phyloP scores from a whole-genome alignment of 2,113 vertebrate species.

The Forbesichthys papilliferus region DNA sequence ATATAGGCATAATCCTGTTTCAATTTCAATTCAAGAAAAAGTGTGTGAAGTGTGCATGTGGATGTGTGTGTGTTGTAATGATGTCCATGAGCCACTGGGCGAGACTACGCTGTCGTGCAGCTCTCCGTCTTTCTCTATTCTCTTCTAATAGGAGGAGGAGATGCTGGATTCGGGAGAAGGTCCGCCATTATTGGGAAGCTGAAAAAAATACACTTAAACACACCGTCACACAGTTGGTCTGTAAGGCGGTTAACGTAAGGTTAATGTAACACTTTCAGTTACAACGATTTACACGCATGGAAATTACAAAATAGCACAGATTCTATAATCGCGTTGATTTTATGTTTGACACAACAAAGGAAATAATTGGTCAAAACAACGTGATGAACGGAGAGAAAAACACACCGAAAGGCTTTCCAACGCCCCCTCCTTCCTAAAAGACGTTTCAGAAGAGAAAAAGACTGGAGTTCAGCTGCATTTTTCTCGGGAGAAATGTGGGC shows the following conservation, averaged over 20 bases:
- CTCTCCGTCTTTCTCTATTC: conserved; percentile 30
- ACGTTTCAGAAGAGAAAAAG: conserved; percentile 41
- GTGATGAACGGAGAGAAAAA: conserved; percentile 74
- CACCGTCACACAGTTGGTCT: conserved; percentile 63
- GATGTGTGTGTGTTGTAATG: conserved; percentile 64
- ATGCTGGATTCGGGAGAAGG: conserved; percentile 76
- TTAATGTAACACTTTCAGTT: background rate
- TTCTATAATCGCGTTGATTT: conserved; percentile 45
- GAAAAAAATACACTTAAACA: conserved; percentile 61
- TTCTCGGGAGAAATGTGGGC: conserved; percentile 36
- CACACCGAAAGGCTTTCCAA: conserved; percentile 60
- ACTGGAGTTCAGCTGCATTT: conserved; percentile 54
- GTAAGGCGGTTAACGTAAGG: conserved; percentile 35
- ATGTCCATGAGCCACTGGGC: conserved; percentile 74
- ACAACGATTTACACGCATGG: background rate
- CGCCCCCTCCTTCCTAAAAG: conserved; percentile 50
- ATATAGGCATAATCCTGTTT: no score
- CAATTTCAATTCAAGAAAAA: background rate
- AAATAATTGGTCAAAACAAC: conserved; percentile 80
- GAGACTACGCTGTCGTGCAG: conserved; percentile 53
- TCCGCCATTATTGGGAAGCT: conserved; percentile 83
- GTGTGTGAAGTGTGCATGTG: conserved; percentile 17
- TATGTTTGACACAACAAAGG: conserved; percentile 81
- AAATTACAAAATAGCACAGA: background rate
- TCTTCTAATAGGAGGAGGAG: conserved; percentile 64